phyloP scores from a whole-genome alignment of 2,888 invertebrate genomes.

The Epicampocera succincta region DNA sequence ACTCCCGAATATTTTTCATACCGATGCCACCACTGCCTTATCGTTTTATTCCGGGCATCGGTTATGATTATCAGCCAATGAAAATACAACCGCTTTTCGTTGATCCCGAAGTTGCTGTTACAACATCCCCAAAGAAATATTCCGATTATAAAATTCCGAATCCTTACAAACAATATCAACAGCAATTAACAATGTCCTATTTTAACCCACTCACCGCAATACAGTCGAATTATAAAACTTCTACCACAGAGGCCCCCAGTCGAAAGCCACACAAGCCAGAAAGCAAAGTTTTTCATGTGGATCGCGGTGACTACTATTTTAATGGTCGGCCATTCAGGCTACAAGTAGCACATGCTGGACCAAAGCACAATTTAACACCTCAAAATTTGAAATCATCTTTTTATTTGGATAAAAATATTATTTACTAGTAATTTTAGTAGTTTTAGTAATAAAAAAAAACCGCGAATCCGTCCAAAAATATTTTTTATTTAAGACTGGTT shows the following conservation, averaged over 20 bases:
- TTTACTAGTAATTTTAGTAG: constrained; percentile 75
- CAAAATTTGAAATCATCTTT: constrained; percentile 78
- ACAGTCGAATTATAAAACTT: constrained; percentile 15
- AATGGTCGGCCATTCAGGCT: constrained; percentile 78
- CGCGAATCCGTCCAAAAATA: background rate
- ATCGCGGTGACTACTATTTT: constrained; percentile 78
- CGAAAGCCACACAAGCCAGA: constrained; percentile 64
- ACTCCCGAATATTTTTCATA: constrained; percentile 93
- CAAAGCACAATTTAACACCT: constrained; percentile 75
- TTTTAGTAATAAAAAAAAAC: constrained; percentile 31
- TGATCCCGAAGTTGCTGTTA: constrained; percentile 36
- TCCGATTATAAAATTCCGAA: constrained; percentile 50
- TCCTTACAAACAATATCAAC: constrained; percentile 61
- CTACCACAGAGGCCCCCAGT: constrained; percentile 45
- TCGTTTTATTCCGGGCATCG: constrained; percentile 91
- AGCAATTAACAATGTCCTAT: constrained; percentile 58
- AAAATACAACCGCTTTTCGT: constrained; percentile 74
- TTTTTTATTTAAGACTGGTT: background rate
- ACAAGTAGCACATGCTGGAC: constrained; percentile 76
- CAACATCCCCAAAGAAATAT: constrained; percentile 40
- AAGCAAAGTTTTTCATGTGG: constrained; percentile 75
- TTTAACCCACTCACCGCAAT: constrained; percentile 40
- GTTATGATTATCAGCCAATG: constrained; percentile 91
- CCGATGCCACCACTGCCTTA: constrained; percentile 92
- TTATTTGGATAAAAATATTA: constrained; percentile 80